Base-by-base conservation (phyloP, 2,888 invertebrate species). In the Mallateleia sp. region DNA sequence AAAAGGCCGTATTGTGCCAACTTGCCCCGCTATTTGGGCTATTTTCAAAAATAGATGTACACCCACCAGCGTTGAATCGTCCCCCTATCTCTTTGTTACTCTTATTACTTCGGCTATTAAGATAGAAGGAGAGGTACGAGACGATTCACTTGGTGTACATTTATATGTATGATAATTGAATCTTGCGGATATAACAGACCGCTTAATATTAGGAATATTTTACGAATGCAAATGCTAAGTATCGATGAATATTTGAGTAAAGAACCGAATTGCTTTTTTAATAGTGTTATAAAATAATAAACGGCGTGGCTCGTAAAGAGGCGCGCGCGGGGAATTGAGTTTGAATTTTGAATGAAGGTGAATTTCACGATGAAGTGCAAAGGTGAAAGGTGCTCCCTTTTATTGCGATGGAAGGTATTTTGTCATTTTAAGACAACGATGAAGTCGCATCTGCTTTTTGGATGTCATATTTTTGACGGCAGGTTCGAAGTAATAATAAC, bases 181-280 rank as follows among this genome's bases (percentile, higher is more conserved):
- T 52, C 24, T 11, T 22, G 45, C n/a, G 15, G 50, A 22, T 22
- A 52, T 52, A 52, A 52, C 24, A 14, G 7, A 3, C 8, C 22
- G 24, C 50, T 14, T 52, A 22, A 22, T 52, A 22, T 22, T 20
- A 22, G 22, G 22, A 22, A 52, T 52, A 52, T 52, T 52, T 52
- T 52, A 52, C 47, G 22, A 52, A 52, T 22, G 50, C 50, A 52
- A 52, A 52, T 52, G 50, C 14, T 11, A 52, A 52, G 22, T 22
- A 22, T 22, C 50, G 22, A 22, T 52, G 50, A 52, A 52, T 52
- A 47, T 5, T 47, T 47, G n/a, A 47, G 14, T 47, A 47, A 47
- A 47, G 47, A 9, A 18, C n/a, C 11, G 47, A 47, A 47, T 47
- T 47, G 47, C 47, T 47, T 47, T 47, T 47, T 47, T 47, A 38